Evolutionary conservation across 2,797 vertebrate species (phyloP).

Genomic region (Balearica regulorum): DNA sequence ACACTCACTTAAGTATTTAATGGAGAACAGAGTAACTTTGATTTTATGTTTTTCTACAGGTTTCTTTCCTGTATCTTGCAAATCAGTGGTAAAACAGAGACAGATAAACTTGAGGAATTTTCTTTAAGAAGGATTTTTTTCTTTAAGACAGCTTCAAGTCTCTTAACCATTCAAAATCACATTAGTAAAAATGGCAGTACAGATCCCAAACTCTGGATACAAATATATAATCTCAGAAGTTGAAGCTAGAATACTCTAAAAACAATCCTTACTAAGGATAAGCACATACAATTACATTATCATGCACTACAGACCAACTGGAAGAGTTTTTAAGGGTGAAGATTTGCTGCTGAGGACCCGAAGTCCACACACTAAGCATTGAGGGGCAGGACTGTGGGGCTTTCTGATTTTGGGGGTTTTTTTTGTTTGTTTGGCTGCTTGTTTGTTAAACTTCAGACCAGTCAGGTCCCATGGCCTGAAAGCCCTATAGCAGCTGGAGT

Average conservation of each 20-base stretch:
- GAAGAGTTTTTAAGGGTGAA: background rate
- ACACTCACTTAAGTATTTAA: background rate
- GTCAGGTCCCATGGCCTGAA: background rate
- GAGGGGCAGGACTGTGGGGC: background rate
- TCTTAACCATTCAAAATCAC: background rate
- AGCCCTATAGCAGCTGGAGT: slow-evolving; percentile 15
- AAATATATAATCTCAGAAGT: background rate
- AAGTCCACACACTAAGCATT: background rate
- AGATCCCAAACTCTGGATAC: background rate
- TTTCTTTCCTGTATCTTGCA: background rate
- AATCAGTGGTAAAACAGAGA: background rate
- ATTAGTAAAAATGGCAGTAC: background rate
- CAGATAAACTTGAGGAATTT: background rate
- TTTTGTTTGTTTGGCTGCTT: background rate
- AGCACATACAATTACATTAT: fast-evolving
- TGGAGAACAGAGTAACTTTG: background rate
- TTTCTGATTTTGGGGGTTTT: background rate
- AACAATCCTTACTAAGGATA: background rate
- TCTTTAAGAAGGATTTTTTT: background rate
- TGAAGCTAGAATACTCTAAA: background rate
- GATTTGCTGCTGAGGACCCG: background rate
- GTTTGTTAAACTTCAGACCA: background rate
- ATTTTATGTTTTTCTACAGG: background rate
- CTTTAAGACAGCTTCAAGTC: background rate
- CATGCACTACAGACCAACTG: background rate